Percentiles rank a stretch among this genome's conserved stretches.
phyloP scores from a whole-genome alignment of 2,888 invertebrate species.

The Leptopilina myrica region DNA sequence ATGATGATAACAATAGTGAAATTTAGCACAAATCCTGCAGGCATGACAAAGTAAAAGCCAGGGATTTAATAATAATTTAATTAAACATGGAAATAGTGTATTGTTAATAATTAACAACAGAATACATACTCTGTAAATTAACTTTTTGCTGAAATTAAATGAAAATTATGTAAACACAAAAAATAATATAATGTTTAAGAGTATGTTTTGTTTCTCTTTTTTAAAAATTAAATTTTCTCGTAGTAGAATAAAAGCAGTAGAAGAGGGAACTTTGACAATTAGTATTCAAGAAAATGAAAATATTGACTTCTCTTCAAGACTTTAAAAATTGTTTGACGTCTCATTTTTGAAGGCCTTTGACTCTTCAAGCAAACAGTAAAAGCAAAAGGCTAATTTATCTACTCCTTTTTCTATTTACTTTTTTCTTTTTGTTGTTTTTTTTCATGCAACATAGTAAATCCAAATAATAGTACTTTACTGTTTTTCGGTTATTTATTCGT shows the following conservation, averaged over 20 bases:
- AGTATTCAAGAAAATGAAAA: constrained; percentile 3
- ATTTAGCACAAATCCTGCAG: no score
- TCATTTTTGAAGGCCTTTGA: constrained; percentile 1
- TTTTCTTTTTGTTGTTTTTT: background rate
- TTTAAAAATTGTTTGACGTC: constrained; percentile 8
- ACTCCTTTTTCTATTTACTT: background rate
- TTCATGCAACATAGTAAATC: background rate
- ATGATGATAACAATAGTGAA: no score
- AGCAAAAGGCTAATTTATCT: constrained; percentile 4
- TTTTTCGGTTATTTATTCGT: no score
- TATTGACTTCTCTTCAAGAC: background rate
- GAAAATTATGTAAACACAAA: no score
- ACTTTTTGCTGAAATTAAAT: background rate
- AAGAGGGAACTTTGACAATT: background rate
- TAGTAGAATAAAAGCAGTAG: no score
- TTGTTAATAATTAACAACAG: no score
- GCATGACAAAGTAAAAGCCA: no score
- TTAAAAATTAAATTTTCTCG: background rate
- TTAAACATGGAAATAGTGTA: no score
- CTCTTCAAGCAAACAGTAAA: background rate
- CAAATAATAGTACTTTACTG: no score
- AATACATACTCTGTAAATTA: no score
- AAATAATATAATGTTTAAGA: no score
- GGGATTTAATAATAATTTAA: no score
- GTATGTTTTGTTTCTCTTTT: background rate